A percentile compares a stretch with the other conserved stretches of the same genome.
These are phyloP conservation scores for Pseudochirops cupreus DNA, from an alignment of 2,797 vertebrate species.

Conservation along the genomic window DNA sequence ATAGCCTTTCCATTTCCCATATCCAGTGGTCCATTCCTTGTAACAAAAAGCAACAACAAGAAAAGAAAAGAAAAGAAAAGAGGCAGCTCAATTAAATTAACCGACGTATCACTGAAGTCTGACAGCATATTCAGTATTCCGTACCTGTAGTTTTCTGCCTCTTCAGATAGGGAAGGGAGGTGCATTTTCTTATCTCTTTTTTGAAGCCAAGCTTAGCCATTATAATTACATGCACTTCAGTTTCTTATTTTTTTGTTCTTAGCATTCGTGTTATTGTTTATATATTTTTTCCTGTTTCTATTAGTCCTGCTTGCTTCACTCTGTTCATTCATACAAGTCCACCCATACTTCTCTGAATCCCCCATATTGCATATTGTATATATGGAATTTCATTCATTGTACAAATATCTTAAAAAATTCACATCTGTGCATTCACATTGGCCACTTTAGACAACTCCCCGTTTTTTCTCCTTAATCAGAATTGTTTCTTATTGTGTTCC, in stretches of 20 bases:
- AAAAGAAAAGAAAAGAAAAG: background rate
- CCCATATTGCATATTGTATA: background rate
- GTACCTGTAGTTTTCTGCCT: background rate
- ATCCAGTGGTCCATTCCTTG: background rate
- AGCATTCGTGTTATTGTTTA: background rate
- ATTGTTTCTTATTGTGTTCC: background rate
- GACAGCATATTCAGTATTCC: background rate
- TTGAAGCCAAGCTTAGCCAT: background rate
- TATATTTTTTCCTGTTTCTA: background rate
- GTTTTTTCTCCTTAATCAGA: background rate
- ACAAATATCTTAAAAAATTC: background rate
- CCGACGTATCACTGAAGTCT: background rate
- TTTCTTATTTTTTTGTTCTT: background rate
- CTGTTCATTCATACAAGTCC: background rate
- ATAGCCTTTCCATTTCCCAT: background rate
- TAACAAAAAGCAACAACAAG: background rate
- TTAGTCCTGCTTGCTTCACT: background rate
- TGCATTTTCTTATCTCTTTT: background rate
- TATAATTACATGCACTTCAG: background rate
- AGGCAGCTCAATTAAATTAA: background rate
- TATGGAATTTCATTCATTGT: background rate
- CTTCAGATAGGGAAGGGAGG: background rate
- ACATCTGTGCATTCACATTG: background rate
- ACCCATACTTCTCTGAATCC: background rate
- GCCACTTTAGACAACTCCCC: background rate